Evolutionary conservation across 37 sponge, comb jelly and placozoan species (phyloP).

Genomic region (Halisarca cf. caerulea): DNA sequence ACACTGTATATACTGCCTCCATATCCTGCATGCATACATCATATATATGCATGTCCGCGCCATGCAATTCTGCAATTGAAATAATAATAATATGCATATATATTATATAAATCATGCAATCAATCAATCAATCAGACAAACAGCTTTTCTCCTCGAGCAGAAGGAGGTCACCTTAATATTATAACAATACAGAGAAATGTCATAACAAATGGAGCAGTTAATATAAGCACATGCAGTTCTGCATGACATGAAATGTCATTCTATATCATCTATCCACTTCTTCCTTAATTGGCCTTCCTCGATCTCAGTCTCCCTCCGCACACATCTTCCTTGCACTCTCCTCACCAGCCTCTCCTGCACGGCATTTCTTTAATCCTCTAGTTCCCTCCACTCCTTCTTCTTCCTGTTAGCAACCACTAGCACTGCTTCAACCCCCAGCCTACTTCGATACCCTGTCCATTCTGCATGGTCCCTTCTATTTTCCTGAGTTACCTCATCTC

Average conservation of each 20-base stretch:
- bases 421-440: background rate
- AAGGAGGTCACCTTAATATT: too few species aligned
- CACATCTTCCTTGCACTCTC: conserved; percentile 6
- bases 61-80: too few species aligned
- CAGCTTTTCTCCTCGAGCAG: too few species aligned
- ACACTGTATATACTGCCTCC: too few species aligned
- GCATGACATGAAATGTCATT: background rate
- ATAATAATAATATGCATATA: too few species aligned
- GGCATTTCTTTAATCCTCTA: conserved; percentile 13
- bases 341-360: conserved; percentile 5
- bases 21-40: too few species aligned
- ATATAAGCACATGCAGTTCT: background rate
- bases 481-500: conserved; percentile 5
- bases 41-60: too few species aligned
- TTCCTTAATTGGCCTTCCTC: background rate
- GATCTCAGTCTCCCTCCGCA: background rate
- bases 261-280: background rate
- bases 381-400: background rate
- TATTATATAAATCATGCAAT: too few species aligned
- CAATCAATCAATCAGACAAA: too few species aligned
- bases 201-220: too few species aligned
- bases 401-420: background rate
- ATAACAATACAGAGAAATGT: too few species aligned
- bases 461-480: background rate
- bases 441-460: background rate